Base-by-base conservation (phyloP, 2,797 vertebrate species). In the Ctenopoma multispine region DNA sequence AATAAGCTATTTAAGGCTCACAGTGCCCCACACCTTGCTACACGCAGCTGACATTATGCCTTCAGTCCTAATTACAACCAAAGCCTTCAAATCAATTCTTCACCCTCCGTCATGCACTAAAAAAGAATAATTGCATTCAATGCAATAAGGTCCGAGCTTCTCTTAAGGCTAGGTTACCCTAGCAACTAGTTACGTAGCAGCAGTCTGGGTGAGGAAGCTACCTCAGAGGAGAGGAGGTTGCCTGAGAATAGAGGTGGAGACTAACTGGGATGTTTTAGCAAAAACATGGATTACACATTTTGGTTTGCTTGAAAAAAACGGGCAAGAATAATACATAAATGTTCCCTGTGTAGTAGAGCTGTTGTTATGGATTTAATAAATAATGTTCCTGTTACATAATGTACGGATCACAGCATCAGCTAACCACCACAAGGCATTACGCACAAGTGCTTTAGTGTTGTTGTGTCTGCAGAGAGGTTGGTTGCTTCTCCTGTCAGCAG, bases 171-270 rank as follows among this genome's bases (percentile, higher is more conserved):
- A 62, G 40, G 89, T 92, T 88, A 65, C 91, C 90, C 65, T 89
- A 78, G 92, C 85, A 93, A 93, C 91, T 87, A 75, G 85, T 87
- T 87, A 90, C 81, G 75, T 89, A 38, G 86, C 76, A 65, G 81
- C 82, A 51, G 68, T 68, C 65, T 55, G 59, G 62, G 59, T 24
- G 24, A 80, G 57, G 72, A 55, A 74, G 63, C 61, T 4, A 69
- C 73, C 71, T 79, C 74, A 60, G 63, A 75, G 75, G 68, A 70
- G 50, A 61, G 51, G 51, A 61, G 72, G 79, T 71, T 56, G 80
- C 34, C 62, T 67, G 59, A 65, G 74, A 66, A 43, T 11, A 41
- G 60, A 80, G 85, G 66, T 50, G 79, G 76, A 73, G 83, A 72
- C 62, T 31, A 56, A 66, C 41, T 17, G 60, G 24, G 59, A 66